These are phyloP conservation scores for Cantharis nigra DNA, from an alignment of 2,888 invertebrate species.

Conservation along the genomic window DNA sequence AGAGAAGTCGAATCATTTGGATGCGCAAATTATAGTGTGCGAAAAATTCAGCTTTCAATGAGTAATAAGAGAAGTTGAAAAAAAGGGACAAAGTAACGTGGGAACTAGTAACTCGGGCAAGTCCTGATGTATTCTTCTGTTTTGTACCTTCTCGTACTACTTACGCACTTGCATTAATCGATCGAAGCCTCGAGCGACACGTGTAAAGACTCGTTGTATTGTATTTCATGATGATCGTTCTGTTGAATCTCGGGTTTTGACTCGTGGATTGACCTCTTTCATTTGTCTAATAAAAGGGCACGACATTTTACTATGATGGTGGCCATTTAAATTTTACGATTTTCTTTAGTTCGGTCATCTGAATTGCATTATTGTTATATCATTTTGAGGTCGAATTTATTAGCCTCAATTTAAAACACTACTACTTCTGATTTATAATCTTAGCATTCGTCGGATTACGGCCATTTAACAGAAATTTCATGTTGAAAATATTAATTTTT, in stretches of 20 bases:
- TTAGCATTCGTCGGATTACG: background rate
- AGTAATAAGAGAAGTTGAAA: background rate
- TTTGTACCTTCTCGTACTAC: background rate
- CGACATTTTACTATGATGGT: background rate
- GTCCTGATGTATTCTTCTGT: background rate
- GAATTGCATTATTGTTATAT: background rate
- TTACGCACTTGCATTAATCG: slow-evolving; percentile 1
- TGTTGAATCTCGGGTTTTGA: slow-evolving; percentile 40
- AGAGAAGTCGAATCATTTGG: background rate
- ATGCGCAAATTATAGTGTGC: background rate
- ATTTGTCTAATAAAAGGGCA: slow-evolving; percentile 19
- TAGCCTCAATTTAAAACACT: background rate
- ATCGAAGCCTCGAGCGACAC: slow-evolving; percentile 13
- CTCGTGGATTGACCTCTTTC: slow-evolving; percentile 47
- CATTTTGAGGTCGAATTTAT: background rate
- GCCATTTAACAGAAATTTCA: too few species aligned
- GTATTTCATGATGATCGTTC: slow-evolving; percentile 34
- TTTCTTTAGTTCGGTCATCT: background rate
- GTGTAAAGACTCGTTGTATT: slow-evolving; percentile 15
- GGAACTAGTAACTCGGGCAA: slow-evolving; percentile 2
- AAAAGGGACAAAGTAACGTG: background rate
- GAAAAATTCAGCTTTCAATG: background rate
- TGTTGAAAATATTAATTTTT: too few species aligned
- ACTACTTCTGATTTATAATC: background rate
- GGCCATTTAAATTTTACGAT: background rate